Evolutionary conservation across 1,140 invertebrate species (phyloP).

Genomic region (Aphis craccivora): DNA sequence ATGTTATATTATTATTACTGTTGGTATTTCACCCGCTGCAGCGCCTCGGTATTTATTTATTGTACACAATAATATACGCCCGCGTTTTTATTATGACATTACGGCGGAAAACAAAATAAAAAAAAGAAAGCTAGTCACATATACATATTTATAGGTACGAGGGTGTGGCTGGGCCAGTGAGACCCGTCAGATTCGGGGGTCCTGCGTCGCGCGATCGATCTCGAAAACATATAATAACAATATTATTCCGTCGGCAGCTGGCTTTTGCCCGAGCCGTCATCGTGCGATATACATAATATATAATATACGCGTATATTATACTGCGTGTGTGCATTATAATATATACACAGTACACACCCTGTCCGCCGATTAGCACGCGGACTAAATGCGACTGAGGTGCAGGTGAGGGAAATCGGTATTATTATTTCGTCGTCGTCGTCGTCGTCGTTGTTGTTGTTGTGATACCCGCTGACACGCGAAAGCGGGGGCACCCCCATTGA

Average conservation of each 20-base stretch:
- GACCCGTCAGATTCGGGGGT: not conserved
- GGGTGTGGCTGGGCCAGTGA: not conserved
- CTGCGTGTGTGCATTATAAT: not conserved
- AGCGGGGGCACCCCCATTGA: slow-evolving; percentile 16
- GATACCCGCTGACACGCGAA: slow-evolving; percentile 54
- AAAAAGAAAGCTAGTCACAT: not conserved
- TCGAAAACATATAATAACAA: not conserved
- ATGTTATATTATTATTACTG: not conserved
- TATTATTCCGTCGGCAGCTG: not conserved
- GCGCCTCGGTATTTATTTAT: too few relatives aligned
- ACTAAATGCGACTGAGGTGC: not conserved
- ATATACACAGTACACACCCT: too few relatives aligned
- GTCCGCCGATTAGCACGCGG: slow-evolving; percentile 11
- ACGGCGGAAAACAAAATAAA: not conserved
- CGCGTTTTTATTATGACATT: slow-evolving; percentile 28
- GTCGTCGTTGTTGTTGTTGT: slow-evolving; percentile 53
- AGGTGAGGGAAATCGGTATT: slow-evolving; percentile 54
- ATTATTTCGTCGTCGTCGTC: slow-evolving; percentile 23
- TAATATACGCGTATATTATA: not conserved
- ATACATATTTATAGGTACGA: not conserved
- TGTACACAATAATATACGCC: not conserved
- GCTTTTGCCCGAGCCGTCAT: not conserved
- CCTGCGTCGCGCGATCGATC: not conserved
- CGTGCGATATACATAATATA: not conserved
- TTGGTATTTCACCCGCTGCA: not conserved